Percentiles rank a stretch among this genome's conserved stretches.
Evolutionary conservation across 2,797 vertebrate species (phyloP).

Genomic region (Syngnathus acus): DNA sequence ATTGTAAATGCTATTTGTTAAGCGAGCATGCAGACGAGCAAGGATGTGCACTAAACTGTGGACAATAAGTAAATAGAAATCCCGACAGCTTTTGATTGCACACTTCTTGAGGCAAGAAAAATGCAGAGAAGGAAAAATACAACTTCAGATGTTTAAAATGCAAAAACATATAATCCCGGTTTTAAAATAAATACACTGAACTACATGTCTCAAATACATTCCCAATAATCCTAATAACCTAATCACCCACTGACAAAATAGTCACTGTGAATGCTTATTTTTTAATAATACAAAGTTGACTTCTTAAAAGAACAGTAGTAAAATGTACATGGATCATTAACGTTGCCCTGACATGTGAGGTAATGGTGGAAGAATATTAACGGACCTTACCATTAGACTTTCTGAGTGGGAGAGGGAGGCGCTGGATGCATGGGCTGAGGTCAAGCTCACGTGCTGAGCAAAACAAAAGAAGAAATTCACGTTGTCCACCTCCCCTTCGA

Average conservation of each 20-base stretch:
- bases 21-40: conserved; percentile 2
- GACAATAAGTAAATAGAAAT: background rate
- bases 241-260: background rate
- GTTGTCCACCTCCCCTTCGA: conserved; percentile 11
- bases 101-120: background rate
- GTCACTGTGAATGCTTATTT: background rate
- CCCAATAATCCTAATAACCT: background rate
- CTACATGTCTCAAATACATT: background rate
- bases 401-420: conserved; percentile 44
- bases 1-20: background rate
- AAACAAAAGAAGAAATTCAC: conserved; percentile 23
- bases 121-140: background rate
- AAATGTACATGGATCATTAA: conserved; percentile 16
- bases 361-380: conserved; percentile 46
- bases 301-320: background rate
- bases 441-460: conserved; percentile 53
- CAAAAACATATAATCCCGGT: background rate
- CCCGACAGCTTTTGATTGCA: background rate
- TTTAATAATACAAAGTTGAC: background rate
- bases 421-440: conserved; percentile 28
- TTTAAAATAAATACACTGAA: background rate
- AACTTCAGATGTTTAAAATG: background rate
- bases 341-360: conserved; percentile 31
- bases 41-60: background rate
- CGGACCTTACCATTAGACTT: conserved; percentile 51